Base-by-base conservation (phyloP, 1,140 invertebrate genomes). In the Pantala flavescens region DNA sequence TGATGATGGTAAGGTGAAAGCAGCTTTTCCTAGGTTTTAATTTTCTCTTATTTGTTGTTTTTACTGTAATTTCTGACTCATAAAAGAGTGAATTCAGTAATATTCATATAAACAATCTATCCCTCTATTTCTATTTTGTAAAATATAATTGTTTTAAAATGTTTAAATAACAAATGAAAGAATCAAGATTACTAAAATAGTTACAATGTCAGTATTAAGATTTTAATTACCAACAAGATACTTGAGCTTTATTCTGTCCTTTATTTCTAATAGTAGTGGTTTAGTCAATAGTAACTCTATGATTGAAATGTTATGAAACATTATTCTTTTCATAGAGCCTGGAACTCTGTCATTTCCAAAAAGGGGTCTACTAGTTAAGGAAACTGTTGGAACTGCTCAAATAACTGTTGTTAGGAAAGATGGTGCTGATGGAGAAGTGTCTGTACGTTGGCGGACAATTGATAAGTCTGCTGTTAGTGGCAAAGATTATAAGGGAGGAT, bases 331-430 rank as follows among this genome's bases (percentile, higher is more conserved):
- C 28, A 36, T 9, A 89, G 88, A 88, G 77, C 89, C 89, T 73
- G 89, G 89, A 24, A 82, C 84, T n/a, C 77, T 90, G 43, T 82
- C 85, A 73, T 89, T 90, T 80, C 81, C 84, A 28, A 86, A 88
- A 77, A 82, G 88, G 73, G 87, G 87, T 77, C 79, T 86, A 24
- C 76, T 90, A 21, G 87, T 89, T 72, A 88, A 88, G 78, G 88
- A 90, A 79, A 88, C 86, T 76, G 82, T 84, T 71, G 87, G 87
- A 0, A 80, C 80, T 14, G 87, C 86, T 1, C 76, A 79, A n/a
- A 80, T 90, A 36, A 84, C 86, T 14, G 83, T 90, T 0, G 77
- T 85, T 12, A 78, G 88, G 71, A 81, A 79, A 71, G 82, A 85
- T 76, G 88, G 88, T 16, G 84, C 86, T 19, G 88, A 89, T 79